phyloP scores from a whole-genome alignment of 2,888 invertebrate genomes.

The Spicauda simplicius region DNA sequence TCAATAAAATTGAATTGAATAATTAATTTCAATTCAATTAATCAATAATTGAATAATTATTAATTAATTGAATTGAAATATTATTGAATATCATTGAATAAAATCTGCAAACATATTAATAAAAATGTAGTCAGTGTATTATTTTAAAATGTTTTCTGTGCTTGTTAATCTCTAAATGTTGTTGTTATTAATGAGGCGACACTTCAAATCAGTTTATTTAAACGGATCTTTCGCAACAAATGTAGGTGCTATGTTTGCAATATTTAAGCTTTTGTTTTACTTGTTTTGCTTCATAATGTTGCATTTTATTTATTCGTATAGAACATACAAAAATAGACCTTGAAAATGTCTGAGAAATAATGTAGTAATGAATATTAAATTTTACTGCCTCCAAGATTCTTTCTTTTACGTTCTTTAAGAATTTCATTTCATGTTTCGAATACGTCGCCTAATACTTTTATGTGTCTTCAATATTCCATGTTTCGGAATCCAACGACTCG shows the following conservation, averaged over 20 bases:
- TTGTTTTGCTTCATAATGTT: not conserved
- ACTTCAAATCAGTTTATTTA: too few relatives aligned
- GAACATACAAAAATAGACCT: not conserved
- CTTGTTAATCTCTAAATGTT: too few relatives aligned
- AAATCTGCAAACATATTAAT: too few relatives aligned
- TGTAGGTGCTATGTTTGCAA: not conserved
- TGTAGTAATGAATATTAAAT: conserved; percentile 17
- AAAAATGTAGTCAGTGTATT: too few relatives aligned
- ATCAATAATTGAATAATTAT: too few relatives aligned
- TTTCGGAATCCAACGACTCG: conserved; percentile 27
- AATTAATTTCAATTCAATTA: too few relatives aligned
- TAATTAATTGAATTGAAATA: too few relatives aligned
- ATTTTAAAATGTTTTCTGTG: too few relatives aligned
- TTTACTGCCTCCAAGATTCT: conserved; percentile 1
- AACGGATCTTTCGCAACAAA: not conserved
- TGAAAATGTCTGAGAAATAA: not conserved
- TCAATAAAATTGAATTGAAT: too few relatives aligned
- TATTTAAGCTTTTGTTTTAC: too few relatives aligned
- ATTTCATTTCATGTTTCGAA: conserved; percentile 35
- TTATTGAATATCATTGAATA: too few relatives aligned
- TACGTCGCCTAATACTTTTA: conserved; percentile 30
- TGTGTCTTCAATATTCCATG: conserved; percentile 31
- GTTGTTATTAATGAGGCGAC: too few relatives aligned
- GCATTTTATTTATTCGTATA: not conserved
- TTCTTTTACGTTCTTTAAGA: conserved; percentile 18